phyloP scores from a whole-genome alignment of 2,113 vertebrate species.

The Gnathonemus longibarbis region DNA sequence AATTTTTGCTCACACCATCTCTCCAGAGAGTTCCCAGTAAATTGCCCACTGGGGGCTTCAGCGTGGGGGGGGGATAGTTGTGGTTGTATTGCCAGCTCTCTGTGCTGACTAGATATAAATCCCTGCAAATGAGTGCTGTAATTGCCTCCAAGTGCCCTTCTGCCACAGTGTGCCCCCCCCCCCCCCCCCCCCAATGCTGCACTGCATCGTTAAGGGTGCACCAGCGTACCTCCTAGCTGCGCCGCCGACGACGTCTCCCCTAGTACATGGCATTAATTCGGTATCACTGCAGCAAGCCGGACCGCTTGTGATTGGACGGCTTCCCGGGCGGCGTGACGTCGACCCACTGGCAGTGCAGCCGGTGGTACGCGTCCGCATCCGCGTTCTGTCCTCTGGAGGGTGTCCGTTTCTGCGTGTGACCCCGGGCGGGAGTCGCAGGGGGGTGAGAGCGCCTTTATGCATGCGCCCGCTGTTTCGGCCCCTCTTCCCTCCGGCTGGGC shows the following conservation, averaged over 20 bases:
- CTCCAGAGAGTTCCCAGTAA: slow-evolving; percentile 1
- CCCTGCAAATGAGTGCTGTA: slow-evolving; percentile 29
- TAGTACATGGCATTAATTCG: slow-evolving; percentile 18
- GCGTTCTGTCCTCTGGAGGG: background rate
- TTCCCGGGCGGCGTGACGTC: background rate
- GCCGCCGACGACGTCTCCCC: slow-evolving; percentile 2
- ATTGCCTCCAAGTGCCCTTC: slow-evolving; percentile 35
- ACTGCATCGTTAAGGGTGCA: background rate
- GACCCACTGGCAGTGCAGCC: background rate
- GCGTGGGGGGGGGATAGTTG: background rate
- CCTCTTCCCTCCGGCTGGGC: background rate
- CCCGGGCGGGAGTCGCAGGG: background rate
- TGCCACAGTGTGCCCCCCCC: slow-evolving; percentile 16
- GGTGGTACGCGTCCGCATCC: background rate
- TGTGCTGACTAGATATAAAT: slow-evolving; percentile 35
- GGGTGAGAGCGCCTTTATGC: background rate
- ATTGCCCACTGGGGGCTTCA: background rate
- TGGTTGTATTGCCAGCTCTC: background rate
- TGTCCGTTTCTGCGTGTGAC: background rate
- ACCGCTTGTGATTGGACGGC: background rate
- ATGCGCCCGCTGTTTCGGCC: background rate
- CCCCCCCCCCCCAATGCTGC: background rate
- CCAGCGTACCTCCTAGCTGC: background rate
- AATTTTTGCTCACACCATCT: background rate
- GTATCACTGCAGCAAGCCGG: slow-evolving; percentile 5